Evolutionary conservation across 92 coral and sea anemone species (phyloP).

Genomic region (Epizoanthus rinbou): DNA sequence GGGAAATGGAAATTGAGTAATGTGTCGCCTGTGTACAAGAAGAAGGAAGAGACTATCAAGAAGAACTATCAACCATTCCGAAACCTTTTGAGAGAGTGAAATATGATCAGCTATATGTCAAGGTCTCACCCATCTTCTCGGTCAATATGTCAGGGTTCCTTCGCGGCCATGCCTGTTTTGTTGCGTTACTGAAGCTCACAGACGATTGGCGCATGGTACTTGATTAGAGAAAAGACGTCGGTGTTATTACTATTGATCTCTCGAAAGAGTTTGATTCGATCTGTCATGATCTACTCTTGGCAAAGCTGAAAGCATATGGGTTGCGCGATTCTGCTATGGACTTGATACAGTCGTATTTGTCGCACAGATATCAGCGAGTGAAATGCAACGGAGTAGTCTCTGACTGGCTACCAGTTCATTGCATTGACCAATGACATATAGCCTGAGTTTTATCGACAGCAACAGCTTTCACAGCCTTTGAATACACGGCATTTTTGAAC

Average conservation of each 20-base stretch:
- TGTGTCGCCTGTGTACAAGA: constrained; percentile 50
- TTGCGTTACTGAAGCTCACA: constrained; percentile 32
- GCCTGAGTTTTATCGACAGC: no score
- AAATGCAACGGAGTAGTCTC: constrained; percentile 40
- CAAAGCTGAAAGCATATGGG: constrained; percentile 37
- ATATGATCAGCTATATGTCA: constrained; percentile 30
- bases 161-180: constrained; percentile 47
- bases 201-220: constrained; percentile 43
- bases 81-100: constrained; percentile 42
- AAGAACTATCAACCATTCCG: constrained; percentile 45
- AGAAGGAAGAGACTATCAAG: constrained; percentile 36
- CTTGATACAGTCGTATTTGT: constrained; percentile 24
- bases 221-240: constrained; percentile 22
- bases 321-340: constrained; percentile 21
- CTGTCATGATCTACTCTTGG: constrained; percentile 31
- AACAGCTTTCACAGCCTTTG: no score
- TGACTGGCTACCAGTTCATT: constrained; percentile 54
- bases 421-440: no score
- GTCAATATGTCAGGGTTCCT: constrained; percentile 47
- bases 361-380: constrained; percentile 44
- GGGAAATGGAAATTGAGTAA: constrained; percentile 44
- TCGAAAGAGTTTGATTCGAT: constrained; percentile 43
- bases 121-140: constrained; percentile 38
- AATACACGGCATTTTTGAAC: no score
- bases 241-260: constrained; percentile 19